Percentiles rank a stretch among this genome's conserved stretches.
Conservation (phyloP, 2,888 invertebrate genomes). For the Pristionchus exspectatus region DNA sequence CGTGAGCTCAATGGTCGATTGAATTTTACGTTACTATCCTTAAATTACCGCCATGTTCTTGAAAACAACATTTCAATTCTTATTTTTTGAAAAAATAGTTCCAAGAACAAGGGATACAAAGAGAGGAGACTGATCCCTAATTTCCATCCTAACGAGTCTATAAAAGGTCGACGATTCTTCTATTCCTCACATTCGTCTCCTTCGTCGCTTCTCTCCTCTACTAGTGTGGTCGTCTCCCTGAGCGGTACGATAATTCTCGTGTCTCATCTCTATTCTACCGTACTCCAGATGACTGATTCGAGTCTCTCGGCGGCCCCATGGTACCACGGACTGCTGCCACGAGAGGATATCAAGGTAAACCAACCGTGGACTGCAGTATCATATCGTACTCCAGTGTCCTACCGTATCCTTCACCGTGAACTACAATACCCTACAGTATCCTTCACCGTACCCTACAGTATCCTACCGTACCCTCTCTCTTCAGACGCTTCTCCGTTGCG, state of each 20-base stretch:
- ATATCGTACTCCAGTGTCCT: too few relatives aligned
- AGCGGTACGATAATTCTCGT: background rate
- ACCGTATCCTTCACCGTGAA: too few relatives aligned
- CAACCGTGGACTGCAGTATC: too few relatives aligned
- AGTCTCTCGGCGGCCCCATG: slow-evolving; percentile 41
- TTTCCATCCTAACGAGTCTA: background rate
- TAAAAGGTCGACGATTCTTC: background rate
- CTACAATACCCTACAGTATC: background rate
- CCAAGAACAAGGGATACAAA: background rate
- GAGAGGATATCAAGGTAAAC: slow-evolving; percentile 44
- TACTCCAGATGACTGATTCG: slow-evolving; percentile 28
- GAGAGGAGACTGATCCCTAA: background rate
- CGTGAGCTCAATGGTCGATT: too few relatives aligned
- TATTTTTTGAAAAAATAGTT: too few relatives aligned
- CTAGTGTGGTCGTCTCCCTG: background rate
- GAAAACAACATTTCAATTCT: too few relatives aligned
- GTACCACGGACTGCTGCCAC: slow-evolving; percentile 54
- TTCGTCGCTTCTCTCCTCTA: background rate
- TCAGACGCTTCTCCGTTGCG: slow-evolving; percentile 15
- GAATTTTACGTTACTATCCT: too few relatives aligned
- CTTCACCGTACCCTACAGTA: background rate
- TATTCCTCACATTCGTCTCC: background rate
- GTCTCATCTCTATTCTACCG: background rate
- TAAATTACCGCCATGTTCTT: too few relatives aligned
- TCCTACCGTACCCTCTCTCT: background rate